Evolutionary conservation across 2,113 vertebrate species (phyloP), one percentile per base, ranked within the genome.

Genomic region (Regulus satrapa): DNA sequence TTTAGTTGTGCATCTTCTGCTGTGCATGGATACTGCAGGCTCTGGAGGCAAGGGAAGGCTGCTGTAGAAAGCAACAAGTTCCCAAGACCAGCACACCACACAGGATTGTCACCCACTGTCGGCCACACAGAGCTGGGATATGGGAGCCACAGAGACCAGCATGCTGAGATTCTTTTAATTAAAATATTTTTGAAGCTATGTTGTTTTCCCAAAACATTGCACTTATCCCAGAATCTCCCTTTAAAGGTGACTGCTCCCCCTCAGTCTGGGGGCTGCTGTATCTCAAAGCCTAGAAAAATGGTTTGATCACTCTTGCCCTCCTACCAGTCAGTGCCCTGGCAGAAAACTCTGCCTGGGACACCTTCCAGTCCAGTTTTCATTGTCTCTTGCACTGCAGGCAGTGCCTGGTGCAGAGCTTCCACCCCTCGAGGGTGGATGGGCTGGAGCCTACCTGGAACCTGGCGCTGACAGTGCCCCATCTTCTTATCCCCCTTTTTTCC

Each of bases 331-430:
- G 31, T 18, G 9, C 12, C 16, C 19, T 26, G 21, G 45, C 36
- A 75, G 40, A 38, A 68, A 13, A 41, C 10, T 55, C 5, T n/a
- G n/a, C n/a, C n/a, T n/a, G n/a, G n/a, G n/a, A 45, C n/a, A 34
- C 12, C 18, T 61, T 38, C 43, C 45, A 38, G 1, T 7, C 7
- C 3, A 14, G 38, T 40, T 91, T 32, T 0, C 6, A 1, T 1
- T 88, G 32, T 32, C 32, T 34, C 18, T 45, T 45, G 56, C 1
- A 7, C 41, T 5, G 38, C 54, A 15, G 36, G 73, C 24, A 54
- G 73, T 10, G 73, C 18, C 24, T 0, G 2, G 18, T 56, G 63
- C 76, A 80, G 45, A 87, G 45, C 36, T 29, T 13, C 14, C 54
- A 41, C 32, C 48, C 34, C 18, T 0, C 6, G 29, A 34, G 78